These are phyloP conservation scores for Empis stercorea DNA, from an alignment of 2,888 invertebrate genomes.

Conservation along the genomic window DNA sequence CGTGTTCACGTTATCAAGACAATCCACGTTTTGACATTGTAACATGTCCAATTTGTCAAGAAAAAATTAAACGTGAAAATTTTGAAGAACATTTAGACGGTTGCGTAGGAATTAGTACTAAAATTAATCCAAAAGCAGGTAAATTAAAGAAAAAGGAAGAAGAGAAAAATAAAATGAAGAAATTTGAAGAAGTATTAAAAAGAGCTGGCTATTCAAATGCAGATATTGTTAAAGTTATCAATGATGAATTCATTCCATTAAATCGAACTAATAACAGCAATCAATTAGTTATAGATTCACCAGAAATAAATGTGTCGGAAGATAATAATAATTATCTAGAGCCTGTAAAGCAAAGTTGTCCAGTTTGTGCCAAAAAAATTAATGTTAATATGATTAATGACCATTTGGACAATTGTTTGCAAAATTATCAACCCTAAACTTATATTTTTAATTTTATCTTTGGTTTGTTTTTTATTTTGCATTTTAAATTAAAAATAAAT, in stretches of 20 bases:
- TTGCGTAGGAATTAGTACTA: conserved; percentile 26
- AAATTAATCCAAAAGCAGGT: conserved; percentile 17
- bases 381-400: conserved; percentile 11
- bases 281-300: no score
- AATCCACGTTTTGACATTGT: conserved; percentile 28
- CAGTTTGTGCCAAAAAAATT: conserved; percentile 11
- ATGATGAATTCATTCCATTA: no score
- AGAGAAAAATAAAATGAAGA: neutral
- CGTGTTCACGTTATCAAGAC: conserved; percentile 17
- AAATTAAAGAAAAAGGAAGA: no score
- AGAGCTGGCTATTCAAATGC: conserved; percentile 22
- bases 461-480: neutral
- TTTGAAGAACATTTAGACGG: conserved; percentile 31
- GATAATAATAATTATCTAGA: neutral
- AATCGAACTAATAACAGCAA: no score
- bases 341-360: conserved; percentile 9
- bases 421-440: neutral
- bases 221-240: conserved; percentile 14
- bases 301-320: no score
- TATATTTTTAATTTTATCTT: neutral
- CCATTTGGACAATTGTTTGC: conserved; percentile 14
- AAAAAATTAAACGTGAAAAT: conserved; percentile 24
- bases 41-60: conserved; percentile 31
- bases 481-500: conserved; percentile 1
- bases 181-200: conserved; percentile 15